A percentile compares a stretch with the other conserved stretches of the same genome.
Conservation (phyloP, 2,797 vertebrate genomes). For the Pyrrhura leucotis region DNA sequence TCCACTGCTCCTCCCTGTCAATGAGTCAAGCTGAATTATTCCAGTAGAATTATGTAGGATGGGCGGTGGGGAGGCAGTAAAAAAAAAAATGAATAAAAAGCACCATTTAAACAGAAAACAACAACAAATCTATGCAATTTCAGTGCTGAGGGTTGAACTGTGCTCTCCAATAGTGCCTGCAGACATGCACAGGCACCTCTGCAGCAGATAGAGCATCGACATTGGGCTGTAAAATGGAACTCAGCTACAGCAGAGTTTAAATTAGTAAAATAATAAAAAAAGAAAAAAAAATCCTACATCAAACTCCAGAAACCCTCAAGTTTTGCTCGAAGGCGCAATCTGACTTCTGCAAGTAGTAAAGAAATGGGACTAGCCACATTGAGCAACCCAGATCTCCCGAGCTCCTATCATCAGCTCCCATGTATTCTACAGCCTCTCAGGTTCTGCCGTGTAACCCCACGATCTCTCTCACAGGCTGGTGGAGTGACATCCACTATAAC, state of each 20-base stretch:
- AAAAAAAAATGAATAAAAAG: not conserved
- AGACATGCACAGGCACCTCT: not conserved
- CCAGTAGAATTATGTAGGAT: not conserved
- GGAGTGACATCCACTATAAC: not conserved
- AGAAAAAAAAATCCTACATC: not conserved
- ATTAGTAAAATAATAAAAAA: not conserved
- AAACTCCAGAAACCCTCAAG: not conserved
- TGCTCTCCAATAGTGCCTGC: not conserved
- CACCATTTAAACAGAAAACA: not conserved
- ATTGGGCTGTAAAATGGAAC: not conserved
- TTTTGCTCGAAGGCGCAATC: not conserved
- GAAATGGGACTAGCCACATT: not conserved
- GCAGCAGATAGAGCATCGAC: not conserved
- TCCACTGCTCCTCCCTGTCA: not conserved
- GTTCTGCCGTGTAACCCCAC: not conserved
- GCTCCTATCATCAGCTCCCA: not conserved
- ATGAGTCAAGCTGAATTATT: not conserved
- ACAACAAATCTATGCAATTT: not conserved
- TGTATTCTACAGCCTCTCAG: not conserved
- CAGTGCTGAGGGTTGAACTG: not conserved
- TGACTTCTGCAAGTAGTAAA: not conserved
- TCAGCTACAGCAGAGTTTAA: not conserved
- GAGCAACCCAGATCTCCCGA: not conserved
- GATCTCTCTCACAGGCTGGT: not conserved
- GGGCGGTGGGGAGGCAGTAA: accelerated